Conservation (phyloP, 2,113 vertebrate genomes). For the Sapajus apella region DNA sequence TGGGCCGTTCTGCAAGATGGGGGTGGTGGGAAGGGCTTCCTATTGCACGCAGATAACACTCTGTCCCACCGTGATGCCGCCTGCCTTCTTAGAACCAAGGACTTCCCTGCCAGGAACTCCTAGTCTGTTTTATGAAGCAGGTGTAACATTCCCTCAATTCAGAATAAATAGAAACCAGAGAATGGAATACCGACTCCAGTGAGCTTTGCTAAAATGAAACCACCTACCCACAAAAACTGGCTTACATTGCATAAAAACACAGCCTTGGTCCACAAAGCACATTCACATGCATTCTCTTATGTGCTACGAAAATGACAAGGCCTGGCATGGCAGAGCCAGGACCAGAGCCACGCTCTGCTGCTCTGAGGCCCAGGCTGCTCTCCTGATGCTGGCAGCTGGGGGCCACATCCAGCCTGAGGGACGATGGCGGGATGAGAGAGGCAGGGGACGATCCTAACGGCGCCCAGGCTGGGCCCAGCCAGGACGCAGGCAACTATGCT, state of each 20-base stretch:
- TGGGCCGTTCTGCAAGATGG: not conserved
- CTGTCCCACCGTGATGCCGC: not conserved
- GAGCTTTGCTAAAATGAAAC: too few species aligned
- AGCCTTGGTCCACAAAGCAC: not conserved
- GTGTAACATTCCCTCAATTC: not conserved
- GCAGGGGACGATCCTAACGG: not conserved
- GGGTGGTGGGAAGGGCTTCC: not conserved
- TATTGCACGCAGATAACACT: accelerated
- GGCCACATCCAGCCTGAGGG: not conserved
- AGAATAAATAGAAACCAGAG: not conserved
- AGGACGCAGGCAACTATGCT: accelerated
- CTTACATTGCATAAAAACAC: accelerated
- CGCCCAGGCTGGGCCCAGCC: not conserved
- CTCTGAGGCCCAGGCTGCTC: not conserved
- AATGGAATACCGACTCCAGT: not conserved
- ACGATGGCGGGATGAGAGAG: too few species aligned
- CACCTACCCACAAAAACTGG: not conserved
- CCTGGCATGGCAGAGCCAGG: not conserved
- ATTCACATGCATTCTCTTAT: accelerated
- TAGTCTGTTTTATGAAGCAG: not conserved
- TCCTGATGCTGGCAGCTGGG: not conserved
- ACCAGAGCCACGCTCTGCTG: not conserved
- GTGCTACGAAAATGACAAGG: too few species aligned
- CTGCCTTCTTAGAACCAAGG: not conserved
- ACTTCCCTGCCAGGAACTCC: not conserved